Evolutionary conservation across 2,797 vertebrate species (phyloP), one percentile per base, ranked within the genome.

Genomic region (Acrocephalus scirpaceus): DNA sequence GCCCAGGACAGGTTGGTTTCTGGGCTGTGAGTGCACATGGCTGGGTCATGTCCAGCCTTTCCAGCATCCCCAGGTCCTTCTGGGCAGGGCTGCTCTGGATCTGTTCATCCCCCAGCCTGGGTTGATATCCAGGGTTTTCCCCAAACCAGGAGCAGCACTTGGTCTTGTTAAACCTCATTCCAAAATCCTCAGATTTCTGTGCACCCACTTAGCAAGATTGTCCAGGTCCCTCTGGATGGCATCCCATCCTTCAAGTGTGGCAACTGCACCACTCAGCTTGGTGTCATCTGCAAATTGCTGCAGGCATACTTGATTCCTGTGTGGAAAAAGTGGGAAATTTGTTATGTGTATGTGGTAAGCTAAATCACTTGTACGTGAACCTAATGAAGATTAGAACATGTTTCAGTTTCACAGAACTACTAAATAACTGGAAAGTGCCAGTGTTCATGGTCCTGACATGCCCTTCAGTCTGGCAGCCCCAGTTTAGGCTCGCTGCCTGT

Each of bases 71-170:
- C 20, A 26, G 5, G 5, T 34, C 51, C 8, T 70, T 89, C 56
- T 76, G 1, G 0, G 2, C n/a, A 57, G 20, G 19, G n/a, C 58
- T 71, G 25, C 45, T 61, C 48, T 47, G 2, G 0, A 20, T 54
- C 48, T 77, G 20, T 47, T 53, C 13, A 54, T 13, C 10, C 21
- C 42, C 26, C 26, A 77, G 8, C 1, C 20, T 53, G 6, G 0
- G 3, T 2, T 75, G n/a, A 3, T 76, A 22, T 38, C 9, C 4
- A 10, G 32, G 4, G 6, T 1, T 45, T 45, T 16, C 10, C 65
- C 32, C 0, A 0, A 16, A 3, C 25, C 15, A 19, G 21, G 21
- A 11, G 17, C 17, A 64, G 25, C 13, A 42, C 26, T 47, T 11
- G 18, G 13, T 58, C n/a, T 42, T 72, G 13, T 34, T 58, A 34